phyloP scores from a whole-genome alignment of 2,888 invertebrate species.

The Taphrorychus bicolor region DNA sequence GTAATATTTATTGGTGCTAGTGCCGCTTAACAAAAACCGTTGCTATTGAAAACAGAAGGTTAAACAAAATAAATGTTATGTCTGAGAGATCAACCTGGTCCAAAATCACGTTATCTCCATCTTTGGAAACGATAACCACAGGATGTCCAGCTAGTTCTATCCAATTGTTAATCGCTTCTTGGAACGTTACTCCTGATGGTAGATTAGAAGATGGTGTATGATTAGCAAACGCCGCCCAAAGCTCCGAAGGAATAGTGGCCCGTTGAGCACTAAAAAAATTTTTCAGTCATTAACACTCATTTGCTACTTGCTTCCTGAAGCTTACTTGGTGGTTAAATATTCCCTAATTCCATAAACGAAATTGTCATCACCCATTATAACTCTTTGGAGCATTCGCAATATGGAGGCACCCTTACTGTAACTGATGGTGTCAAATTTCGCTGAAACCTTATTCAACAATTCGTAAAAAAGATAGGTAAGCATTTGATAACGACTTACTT shows the following conservation, averaged over 20 bases:
- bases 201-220: conserved; percentile 12
- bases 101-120: conserved; percentile 21
- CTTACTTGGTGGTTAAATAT: conserved; percentile 65
- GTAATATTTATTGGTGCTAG: conserved; percentile 54
- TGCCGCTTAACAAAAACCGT: conserved; percentile 42
- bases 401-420: conserved; percentile 45
- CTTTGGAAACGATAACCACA: conserved; percentile 14
- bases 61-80: conserved; percentile 47
- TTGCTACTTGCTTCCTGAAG: background rate
- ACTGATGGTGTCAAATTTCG: conserved; percentile 24
- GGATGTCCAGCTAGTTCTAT: conserved; percentile 20
- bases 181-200: conserved; percentile 25
- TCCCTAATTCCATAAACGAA: conserved; percentile 64
- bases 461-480: background rate
- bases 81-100: conserved; percentile 5
- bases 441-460: conserved; percentile 10
- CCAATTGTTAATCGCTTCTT: conserved; percentile 49
- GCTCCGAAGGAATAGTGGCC: conserved; percentile 60
- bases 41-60: conserved; percentile 33
- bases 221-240: conserved; percentile 59
- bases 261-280: conserved; percentile 16
- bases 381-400: conserved; percentile 69
- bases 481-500: conserved; percentile 61
- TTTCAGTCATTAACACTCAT: background rate
- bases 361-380: conserved; percentile 63